Evolutionary conservation across 2,888 invertebrate genomes (phyloP).

Genomic region (Dorcus parallelipipedus): DNA sequence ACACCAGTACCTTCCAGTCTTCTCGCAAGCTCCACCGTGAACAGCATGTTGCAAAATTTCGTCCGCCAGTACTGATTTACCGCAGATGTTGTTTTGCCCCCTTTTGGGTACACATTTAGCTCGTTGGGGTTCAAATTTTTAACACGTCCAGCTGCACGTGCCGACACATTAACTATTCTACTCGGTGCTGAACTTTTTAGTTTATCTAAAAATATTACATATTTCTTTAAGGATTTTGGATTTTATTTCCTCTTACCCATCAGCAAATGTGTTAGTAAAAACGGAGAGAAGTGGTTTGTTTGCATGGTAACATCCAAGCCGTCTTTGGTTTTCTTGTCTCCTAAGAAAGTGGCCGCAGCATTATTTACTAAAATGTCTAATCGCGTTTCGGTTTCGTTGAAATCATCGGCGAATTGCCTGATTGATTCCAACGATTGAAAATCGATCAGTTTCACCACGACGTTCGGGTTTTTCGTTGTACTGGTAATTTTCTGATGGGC

Average conservation of each 20-base stretch:
- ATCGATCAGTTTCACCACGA: conserved; percentile 49
- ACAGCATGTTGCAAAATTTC: conserved; percentile 42
- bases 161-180: conserved; percentile 35
- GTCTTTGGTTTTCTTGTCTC: conserved; percentile 54
- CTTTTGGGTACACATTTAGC: conserved; percentile 10
- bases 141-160: conserved; percentile 29
- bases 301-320: conserved; percentile 58
- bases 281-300: conserved; percentile 28
- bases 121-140: conserved; percentile 4
- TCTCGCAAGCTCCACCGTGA: conserved; percentile 42
- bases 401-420: conserved; percentile 58
- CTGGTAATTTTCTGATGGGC: conserved; percentile 30
- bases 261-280: conserved; percentile 65
- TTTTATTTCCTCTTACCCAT: conserved; percentile 42
- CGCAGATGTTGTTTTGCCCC: neutral
- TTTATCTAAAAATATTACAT: conserved; percentile 42
- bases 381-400: conserved; percentile 53
- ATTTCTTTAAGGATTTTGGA: too few species aligned
- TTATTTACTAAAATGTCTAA: conserved; percentile 64
- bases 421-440: conserved; percentile 55
- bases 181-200: conserved; percentile 41
- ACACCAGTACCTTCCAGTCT: conserved; percentile 38
- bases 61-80: conserved; percentile 4
- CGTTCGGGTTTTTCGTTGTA: conserved; percentile 38
- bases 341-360: conserved; percentile 55